Base-by-base conservation (phyloP, 2,113 vertebrate genomes). In the Macquaria ambigua region DNA sequence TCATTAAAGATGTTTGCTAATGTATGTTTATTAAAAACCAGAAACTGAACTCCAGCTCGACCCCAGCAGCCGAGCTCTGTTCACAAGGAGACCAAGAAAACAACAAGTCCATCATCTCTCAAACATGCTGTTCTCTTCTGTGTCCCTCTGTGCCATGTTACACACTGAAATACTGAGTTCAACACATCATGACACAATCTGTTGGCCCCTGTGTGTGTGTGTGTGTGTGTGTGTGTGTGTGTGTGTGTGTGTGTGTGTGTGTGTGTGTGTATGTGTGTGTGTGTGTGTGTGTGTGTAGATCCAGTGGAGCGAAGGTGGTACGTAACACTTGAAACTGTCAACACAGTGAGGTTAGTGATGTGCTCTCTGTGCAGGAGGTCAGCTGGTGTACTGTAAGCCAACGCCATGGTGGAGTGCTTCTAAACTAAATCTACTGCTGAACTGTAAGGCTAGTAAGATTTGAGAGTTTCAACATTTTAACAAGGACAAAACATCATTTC, bases 101-200 rank as follows among this genome's bases (percentile, higher is more conserved):
- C 74, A 83, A 56, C 18, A 74, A 31, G 15, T 15, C 25, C 77
- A 56, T 80, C 77, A 62, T 28, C 72, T 9, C 52, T 77, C 56
- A 64, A 72, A 48, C 67, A 63, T 69, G 6, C 23, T 58, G 23
- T 18, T 77, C 58, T 72, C 28, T 7, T 50, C 66, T 56, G n/a
- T 5, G 48, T 83, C 81, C 56, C 74, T 53, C 14, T 53, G 68
- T 21, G 56, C 43, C 43, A 12, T n/a, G 53, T 25, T 10, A 37
- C 77, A 70, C 56, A 2, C 20, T 70, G 56, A 55, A n/a, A 61
- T 14, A 52, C 11, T 18, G 46, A 53, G 21, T 21, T 23, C 43
- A 67, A 25, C 25, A 7, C 50, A 6, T 15, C 34, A 62, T 66
- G 78, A 71, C 64, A 23, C 56, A 58, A 64, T 77, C n/a, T 66